These are phyloP conservation scores for Neotoma lepida DNA, from an alignment of 2,113 vertebrate genomes.

Conservation along the genomic window DNA sequence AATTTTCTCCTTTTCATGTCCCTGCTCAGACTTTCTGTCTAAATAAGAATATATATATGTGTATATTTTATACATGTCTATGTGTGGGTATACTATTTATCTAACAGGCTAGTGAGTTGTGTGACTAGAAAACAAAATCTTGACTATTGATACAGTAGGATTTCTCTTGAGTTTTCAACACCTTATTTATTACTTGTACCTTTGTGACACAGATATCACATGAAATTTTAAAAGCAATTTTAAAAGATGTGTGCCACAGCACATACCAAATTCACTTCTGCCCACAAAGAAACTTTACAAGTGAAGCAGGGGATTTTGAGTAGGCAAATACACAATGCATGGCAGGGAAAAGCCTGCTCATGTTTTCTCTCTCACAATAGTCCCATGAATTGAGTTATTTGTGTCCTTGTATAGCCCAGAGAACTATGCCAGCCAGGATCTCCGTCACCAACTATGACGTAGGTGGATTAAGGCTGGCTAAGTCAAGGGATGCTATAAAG, in stretches of 20 bases:
- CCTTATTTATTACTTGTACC: conserved; percentile 22
- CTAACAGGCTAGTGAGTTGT: neutral
- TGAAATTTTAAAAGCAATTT: conserved; percentile 14
- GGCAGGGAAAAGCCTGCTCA: neutral
- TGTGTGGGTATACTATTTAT: neutral
- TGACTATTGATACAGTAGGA: neutral
- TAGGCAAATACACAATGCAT: neutral
- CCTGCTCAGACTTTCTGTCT: neutral
- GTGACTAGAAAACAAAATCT: conserved; percentile 17
- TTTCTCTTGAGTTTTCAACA: conserved; percentile 19
- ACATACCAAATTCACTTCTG: neutral
- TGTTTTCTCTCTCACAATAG: neutral
- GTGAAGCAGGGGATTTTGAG: neutral
- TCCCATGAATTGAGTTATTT: neutral
- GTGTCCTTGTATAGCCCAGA: neutral
- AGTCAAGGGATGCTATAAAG: neutral
- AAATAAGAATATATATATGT: neutral
- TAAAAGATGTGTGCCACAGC: neutral
- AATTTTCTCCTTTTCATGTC: conserved; percentile 29
- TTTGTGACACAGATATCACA: conserved; percentile 36
- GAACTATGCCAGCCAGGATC: neutral
- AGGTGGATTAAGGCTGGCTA: neutral
- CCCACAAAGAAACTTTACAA: conserved; percentile 37
- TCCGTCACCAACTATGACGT: neutral
- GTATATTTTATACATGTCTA: neutral